phyloP scores from a whole-genome alignment of 1,140 invertebrate genomes.

The Rhopalosiphum maidis region DNA sequence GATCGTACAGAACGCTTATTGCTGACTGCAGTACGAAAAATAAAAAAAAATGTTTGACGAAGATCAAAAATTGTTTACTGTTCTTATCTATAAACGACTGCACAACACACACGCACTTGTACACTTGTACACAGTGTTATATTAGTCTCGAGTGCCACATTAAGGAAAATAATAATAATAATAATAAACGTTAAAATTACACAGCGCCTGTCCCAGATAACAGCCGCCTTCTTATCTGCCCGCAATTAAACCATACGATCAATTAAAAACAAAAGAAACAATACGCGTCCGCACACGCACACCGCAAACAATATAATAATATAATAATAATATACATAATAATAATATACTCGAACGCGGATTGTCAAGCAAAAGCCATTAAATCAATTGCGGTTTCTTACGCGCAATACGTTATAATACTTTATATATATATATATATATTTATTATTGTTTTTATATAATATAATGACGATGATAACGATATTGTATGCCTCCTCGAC shows the following conservation, averaged over 20 bases:
- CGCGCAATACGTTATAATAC: neutral
- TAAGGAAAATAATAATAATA: slow-evolving; percentile 14
- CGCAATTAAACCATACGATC: slow-evolving; percentile 44
- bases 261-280: slow-evolving; percentile 40
- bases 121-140: neutral
- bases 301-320: neutral
- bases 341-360: neutral
- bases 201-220: slow-evolving; percentile 28
- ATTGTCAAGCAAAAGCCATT: slow-evolving; percentile 36
- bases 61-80: slow-evolving; percentile 57
- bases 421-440: neutral
- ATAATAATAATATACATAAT: neutral
- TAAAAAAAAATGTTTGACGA: slow-evolving; percentile 45
- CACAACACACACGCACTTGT: neutral
- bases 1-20: slow-evolving; percentile 34
- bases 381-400: neutral
- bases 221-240: slow-evolving; percentile 34
- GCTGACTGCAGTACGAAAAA: slow-evolving; percentile 54
- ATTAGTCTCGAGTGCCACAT: slow-evolving; percentile 33
- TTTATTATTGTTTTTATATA: neutral
- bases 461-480: neutral
- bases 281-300: neutral
- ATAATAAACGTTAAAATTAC: slow-evolving; percentile 37
- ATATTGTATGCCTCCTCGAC: too few relatives aligned
- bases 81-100: slow-evolving; percentile 52